Conservation (phyloP, 2,113 vertebrate genomes). For the Brienomyrus longianalis region DNA sequence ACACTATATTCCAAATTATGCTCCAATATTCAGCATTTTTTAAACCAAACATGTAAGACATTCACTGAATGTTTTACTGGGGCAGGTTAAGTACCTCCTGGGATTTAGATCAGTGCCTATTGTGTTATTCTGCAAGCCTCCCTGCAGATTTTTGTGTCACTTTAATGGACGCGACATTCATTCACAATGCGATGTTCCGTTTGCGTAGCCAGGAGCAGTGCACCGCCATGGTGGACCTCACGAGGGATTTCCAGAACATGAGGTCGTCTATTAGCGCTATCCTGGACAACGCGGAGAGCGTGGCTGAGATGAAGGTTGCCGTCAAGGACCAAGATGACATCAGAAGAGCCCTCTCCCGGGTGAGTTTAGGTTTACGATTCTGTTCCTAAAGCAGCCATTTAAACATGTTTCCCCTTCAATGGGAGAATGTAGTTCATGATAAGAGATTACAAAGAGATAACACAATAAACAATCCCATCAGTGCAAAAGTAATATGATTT, state of each 20-base stretch:
- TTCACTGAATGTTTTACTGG: neutral
- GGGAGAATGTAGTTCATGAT: neutral
- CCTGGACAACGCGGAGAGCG: conserved; percentile 66
- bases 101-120: neutral
- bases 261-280: conserved; percentile 69
- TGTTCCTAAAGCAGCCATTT: neutral
- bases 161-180: neutral
- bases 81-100: neutral
- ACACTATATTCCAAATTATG: neutral
- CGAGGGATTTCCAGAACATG: conserved; percentile 78
- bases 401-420: neutral
- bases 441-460: neutral
- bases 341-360: conserved; percentile 75
- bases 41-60: neutral
- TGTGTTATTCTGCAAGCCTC: neutral
- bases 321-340: conserved; percentile 81
- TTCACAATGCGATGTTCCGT: neutral
- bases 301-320: conserved; percentile 61
- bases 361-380: conserved; percentile 34
- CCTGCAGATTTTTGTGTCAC: neutral
- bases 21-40: neutral
- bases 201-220: conserved; percentile 75
- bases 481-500: neutral
- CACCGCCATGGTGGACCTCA: conserved; percentile 69
- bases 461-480: neutral